Conservation (phyloP, 2,888 invertebrate species). For the Gerris lacustris region DNA sequence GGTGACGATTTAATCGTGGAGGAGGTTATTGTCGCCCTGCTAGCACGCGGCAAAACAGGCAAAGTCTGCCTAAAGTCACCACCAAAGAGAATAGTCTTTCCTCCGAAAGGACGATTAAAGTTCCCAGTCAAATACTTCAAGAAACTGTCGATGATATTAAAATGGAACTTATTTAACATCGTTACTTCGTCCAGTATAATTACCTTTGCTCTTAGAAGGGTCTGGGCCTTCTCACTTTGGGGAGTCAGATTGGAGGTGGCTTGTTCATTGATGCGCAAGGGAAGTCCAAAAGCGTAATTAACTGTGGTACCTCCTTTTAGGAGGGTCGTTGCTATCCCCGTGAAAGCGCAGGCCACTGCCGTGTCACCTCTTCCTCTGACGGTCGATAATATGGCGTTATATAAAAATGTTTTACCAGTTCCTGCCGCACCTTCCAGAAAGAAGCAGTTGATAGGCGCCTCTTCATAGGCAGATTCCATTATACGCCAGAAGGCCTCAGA, state of each 20-base stretch:
- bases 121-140: constrained; percentile 8
- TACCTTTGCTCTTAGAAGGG: background rate
- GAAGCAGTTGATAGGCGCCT: background rate
- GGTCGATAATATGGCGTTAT: background rate
- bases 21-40: too few species aligned
- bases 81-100: constrained; percentile 27
- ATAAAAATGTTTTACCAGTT: background rate
- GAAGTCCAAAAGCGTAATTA: background rate
- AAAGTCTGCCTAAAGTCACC: constrained; percentile 17
- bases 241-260: background rate
- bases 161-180: background rate
- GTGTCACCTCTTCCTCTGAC: background rate
- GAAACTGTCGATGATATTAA: constrained; percentile 2
- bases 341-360: background rate
- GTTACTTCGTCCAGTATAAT: background rate
- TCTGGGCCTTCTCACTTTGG: background rate
- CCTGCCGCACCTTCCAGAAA: background rate
- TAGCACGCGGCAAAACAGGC: constrained; percentile 12
- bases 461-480: too few species aligned
- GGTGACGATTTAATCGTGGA: too few species aligned
- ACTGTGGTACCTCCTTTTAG: background rate
- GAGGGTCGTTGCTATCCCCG: background rate
- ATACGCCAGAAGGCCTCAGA: too few species aligned
- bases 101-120: constrained; percentile 27
- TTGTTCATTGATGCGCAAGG: background rate